Evolutionary conservation across 92 coral and sea anemone genomes (phyloP).

Genomic region (Porites rus): DNA sequence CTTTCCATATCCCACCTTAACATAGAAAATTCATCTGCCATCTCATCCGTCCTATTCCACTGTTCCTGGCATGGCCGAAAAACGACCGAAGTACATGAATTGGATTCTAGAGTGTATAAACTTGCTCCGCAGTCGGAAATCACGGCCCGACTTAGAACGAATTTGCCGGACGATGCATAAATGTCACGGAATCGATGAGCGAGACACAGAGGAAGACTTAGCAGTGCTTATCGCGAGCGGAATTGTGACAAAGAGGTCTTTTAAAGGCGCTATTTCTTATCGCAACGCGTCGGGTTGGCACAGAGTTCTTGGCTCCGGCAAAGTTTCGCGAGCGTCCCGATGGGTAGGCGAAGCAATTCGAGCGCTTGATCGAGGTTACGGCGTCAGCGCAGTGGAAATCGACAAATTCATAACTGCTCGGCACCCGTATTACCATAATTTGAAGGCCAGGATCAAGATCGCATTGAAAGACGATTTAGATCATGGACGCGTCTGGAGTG

Average conservation of each 20-base stretch:
- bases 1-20: constrained; percentile 1
- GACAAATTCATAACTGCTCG: constrained; percentile 90
- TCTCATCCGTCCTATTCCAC: neutral
- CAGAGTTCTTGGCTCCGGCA: constrained; percentile 81
- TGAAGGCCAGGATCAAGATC: constrained; percentile 91
- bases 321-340: constrained; percentile 93
- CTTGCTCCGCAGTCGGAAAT: constrained; percentile 97
- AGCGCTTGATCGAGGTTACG: constrained; percentile 94
- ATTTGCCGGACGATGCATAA: constrained; percentile 98
- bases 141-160: constrained; percentile 98
- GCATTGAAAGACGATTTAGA: constrained; percentile 93
- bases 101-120: constrained; percentile 99
- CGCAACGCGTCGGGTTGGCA: constrained; percentile 96
- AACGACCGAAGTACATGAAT: constrained; percentile 96
- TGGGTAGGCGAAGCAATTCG: constrained; percentile 98
- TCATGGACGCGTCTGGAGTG: constrained; percentile 92
- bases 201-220: constrained; percentile 93
- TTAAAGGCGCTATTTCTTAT: constrained; percentile 98
- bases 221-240: constrained; percentile 92
- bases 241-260: constrained; percentile 93
- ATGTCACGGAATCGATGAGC: constrained; percentile 96
- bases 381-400: constrained; percentile 88
- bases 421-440: constrained; percentile 94
- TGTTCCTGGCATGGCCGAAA: constrained; percentile 75
- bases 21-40: neutral